Percentiles rank a stretch among this genome's conserved stretches.
These are phyloP conservation scores for Fregetta grallaria DNA, from an alignment of 2,113 vertebrate species.

Conservation along the genomic window DNA sequence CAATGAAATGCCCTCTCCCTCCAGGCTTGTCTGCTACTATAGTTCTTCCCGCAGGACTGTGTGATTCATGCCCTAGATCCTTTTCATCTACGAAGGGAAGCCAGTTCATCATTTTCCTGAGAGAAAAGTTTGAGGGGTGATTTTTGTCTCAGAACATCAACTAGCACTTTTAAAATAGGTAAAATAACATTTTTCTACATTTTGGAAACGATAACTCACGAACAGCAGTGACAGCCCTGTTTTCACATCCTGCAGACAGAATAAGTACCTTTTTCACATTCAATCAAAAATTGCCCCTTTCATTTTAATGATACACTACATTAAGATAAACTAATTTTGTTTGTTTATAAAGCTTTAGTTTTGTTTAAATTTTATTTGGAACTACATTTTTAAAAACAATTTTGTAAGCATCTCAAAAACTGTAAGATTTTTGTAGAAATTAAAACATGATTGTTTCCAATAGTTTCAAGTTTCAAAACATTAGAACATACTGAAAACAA, in stretches of 20 bases:
- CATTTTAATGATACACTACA: background rate
- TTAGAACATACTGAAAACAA: background rate
- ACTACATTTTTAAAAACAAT: background rate
- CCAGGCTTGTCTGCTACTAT: background rate
- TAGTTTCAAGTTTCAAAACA: background rate
- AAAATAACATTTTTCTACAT: background rate
- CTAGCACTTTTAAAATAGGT: background rate
- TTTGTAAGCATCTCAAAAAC: background rate
- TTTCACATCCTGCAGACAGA: background rate
- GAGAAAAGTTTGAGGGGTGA: background rate
- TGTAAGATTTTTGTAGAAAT: background rate
- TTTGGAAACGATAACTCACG: background rate
- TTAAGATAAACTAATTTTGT: background rate
- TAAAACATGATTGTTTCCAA: background rate
- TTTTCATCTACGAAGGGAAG: background rate
- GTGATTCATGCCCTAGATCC: background rate
- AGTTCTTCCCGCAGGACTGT: background rate
- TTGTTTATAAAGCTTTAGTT: background rate
- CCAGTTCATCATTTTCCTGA: background rate
- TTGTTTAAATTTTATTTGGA: background rate
- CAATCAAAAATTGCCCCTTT: background rate
- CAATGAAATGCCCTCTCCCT: background rate
- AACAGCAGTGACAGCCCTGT: background rate
- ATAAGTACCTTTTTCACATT: background rate
- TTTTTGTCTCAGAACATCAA: background rate